Conservation (phyloP, 2,113 vertebrate genomes). For the Misgurnus anguillicaudatus region DNA sequence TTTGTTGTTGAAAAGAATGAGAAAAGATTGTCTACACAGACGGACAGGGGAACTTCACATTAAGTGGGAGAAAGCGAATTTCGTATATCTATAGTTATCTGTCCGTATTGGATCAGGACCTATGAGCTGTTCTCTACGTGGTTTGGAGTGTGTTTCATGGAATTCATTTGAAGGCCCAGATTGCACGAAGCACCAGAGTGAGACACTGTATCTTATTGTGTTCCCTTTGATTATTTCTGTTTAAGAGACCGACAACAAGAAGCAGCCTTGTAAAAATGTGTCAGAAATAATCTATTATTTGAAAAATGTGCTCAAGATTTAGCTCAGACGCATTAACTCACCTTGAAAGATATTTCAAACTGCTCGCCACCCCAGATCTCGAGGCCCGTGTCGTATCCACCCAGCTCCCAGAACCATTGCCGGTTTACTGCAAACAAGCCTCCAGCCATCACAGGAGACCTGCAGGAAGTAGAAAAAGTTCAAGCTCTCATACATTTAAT, state of each 20-base stretch:
- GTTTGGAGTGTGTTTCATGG: background rate
- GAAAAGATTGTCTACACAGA: conserved; percentile 23
- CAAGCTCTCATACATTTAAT: conserved; percentile 23
- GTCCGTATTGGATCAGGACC: conserved; percentile 8
- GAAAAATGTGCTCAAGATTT: too few relatives aligned
- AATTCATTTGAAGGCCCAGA: background rate
- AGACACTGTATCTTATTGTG: conserved; percentile 13
- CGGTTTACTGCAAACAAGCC: conserved; percentile 85
- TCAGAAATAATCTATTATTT: conserved; percentile 7
- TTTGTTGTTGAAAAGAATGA: conserved; percentile 44
- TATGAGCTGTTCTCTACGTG: background rate
- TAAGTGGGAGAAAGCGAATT: conserved; percentile 24
- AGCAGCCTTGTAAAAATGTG: background rate
- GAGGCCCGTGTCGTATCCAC: conserved; percentile 79
- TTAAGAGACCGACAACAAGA: background rate
- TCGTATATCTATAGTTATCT: background rate
- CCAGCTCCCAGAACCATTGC: conserved; percentile 87
- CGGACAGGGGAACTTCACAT: conserved; percentile 2
- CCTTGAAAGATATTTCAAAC: conserved; percentile 79
- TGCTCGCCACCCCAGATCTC: conserved; percentile 82
- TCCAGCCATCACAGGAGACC: conserved; percentile 91
- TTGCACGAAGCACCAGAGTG: background rate
- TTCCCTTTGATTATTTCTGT: conserved; percentile 3
- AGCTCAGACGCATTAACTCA: conserved; percentile 39
- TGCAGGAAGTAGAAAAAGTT: conserved; percentile 61